Evolutionary conservation across 2,888 invertebrate genomes (phyloP).

Genomic region (Seira musarum): DNA sequence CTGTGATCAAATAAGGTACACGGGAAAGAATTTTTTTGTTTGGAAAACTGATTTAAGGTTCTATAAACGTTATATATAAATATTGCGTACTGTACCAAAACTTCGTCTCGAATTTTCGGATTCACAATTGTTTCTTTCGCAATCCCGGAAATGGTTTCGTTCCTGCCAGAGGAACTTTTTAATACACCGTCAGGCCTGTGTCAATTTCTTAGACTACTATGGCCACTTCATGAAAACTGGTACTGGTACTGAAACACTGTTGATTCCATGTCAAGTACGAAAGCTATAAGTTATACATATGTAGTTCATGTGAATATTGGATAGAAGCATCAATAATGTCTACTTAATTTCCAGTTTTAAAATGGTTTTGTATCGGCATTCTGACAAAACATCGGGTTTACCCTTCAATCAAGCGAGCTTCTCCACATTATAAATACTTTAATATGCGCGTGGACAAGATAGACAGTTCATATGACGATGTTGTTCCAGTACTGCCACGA

Average conservation of each 20-base stretch:
- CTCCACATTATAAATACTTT: neutral
- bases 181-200: neutral
- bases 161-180: no score
- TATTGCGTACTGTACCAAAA: no score
- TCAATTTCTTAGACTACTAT: neutral
- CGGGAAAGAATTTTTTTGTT: no score
- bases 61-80: no score
- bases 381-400: neutral
- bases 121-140: no score
- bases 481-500: neutral
- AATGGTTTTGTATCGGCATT: neutral
- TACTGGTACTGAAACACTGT: neutral
- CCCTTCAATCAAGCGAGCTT: neutral
- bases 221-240: neutral
- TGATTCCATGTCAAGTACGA: neutral
- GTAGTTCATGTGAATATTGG: neutral
- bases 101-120: no score
- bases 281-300: neutral
- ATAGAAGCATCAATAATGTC: neutral
- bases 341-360: neutral
- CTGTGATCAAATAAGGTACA: no score
- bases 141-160: no score
- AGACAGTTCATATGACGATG: neutral
- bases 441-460: neutral
- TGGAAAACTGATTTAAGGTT: no score